Conservation (phyloP, 2,113 vertebrate species). For the Xenopus borealis region DNA sequence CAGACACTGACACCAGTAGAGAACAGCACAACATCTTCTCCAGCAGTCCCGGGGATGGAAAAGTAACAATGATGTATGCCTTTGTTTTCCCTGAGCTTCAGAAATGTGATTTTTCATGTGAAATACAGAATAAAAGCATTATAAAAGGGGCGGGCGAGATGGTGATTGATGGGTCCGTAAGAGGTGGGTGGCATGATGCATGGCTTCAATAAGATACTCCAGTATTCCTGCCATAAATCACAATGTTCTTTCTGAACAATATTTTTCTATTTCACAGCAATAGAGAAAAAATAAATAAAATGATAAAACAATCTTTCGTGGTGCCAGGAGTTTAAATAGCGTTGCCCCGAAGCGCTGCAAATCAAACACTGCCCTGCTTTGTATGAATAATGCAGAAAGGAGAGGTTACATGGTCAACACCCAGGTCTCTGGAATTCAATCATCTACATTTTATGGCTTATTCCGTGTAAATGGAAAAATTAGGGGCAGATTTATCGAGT, state of each 20-base stretch:
- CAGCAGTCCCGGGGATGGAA: background rate
- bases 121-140: slow-evolving; percentile 62
- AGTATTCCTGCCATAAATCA: slow-evolving; percentile 72
- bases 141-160: slow-evolving; percentile 58
- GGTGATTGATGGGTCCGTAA: slow-evolving; percentile 65
- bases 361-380: background rate
- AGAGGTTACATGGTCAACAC: background rate
- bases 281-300: background rate
- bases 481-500: too few relatives aligned
- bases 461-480: background rate
- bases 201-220: slow-evolving; percentile 69
- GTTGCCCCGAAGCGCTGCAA: background rate
- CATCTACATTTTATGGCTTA: background rate
- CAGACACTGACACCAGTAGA: background rate
- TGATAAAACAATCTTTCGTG: background rate
- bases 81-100: slow-evolving; percentile 56
- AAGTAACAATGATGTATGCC: slow-evolving; percentile 57
- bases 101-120: slow-evolving; percentile 67
- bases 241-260: slow-evolving; percentile 45
- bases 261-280: slow-evolving; percentile 34
- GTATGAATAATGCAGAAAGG: background rate
- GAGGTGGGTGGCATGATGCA: slow-evolving; percentile 69
- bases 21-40: background rate
- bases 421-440: background rate
- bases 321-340: background rate